phyloP scores from a whole-genome alignment of 1,140 invertebrate genomes.

The Neodiprion lecontei region DNA sequence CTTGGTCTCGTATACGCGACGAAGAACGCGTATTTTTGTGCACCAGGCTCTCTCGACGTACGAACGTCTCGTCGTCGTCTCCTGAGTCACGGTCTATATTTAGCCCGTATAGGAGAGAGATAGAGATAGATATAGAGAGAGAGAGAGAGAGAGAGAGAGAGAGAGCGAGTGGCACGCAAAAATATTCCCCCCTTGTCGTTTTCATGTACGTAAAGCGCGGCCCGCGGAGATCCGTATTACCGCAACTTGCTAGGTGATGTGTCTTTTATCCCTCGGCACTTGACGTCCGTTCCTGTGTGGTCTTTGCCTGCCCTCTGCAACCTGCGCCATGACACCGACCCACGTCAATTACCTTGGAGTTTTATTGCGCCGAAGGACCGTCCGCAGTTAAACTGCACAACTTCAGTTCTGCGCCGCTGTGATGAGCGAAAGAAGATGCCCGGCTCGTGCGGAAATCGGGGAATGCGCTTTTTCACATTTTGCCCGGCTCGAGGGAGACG shows the following conservation, averaged over 20 bases:
- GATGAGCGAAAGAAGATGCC: too few relatives aligned
- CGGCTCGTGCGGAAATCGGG: constrained; percentile 11
- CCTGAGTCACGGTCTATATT: constrained; percentile 56
- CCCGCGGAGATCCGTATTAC: not conserved
- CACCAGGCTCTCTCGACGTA: not conserved
- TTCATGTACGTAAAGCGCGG: not conserved
- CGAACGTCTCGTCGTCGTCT: constrained; percentile 5
- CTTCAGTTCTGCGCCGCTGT: too few relatives aligned
- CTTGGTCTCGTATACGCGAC: not conserved
- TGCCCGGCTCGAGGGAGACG: not conserved
- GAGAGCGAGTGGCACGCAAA: not conserved
- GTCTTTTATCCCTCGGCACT: constrained; percentile 32
- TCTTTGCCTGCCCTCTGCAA: constrained; percentile 18
- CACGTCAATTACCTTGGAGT: not conserved
- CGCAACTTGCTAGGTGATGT: constrained; percentile 28
- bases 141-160: not conserved
- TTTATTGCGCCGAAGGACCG: not conserved
- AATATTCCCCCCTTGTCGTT: not conserved
- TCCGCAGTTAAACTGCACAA: not conserved
- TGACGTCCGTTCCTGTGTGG: constrained; percentile 35
- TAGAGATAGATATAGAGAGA: too few relatives aligned
- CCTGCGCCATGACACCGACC: not conserved
- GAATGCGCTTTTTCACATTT: not conserved
- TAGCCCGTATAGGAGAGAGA: constrained; percentile 30
- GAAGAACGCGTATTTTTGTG: not conserved